A percentile compares a stretch with the other conserved stretches of the same genome.
These are phyloP conservation scores for Orthonychiurus folsomi DNA, from an alignment of 2,888 invertebrate species.

Conservation along the genomic window DNA sequence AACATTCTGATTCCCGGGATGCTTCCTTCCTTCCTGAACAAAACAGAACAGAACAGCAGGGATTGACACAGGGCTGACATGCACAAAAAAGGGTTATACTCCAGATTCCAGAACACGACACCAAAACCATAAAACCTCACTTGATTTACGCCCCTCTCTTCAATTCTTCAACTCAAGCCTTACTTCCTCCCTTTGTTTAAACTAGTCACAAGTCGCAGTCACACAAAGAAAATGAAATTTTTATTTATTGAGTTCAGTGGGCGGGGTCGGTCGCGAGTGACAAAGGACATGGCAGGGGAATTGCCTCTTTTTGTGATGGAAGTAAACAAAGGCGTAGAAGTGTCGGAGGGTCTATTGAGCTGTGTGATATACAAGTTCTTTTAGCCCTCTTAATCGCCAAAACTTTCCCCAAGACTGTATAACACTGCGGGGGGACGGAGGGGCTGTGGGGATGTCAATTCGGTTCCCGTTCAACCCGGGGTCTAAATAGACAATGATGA, in stretches of 20 bases:
- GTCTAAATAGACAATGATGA: constrained; percentile 21
- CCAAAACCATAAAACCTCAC: not conserved
- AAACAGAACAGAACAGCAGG: no score
- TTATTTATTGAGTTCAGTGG: not conserved
- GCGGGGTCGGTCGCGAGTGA: not conserved
- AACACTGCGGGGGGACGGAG: constrained; percentile 2
- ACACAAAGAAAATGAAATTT: no score
- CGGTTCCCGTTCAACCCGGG: not conserved
- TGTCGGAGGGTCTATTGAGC: not conserved
- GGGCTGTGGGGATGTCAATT: no score
- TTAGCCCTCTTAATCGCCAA: no score
- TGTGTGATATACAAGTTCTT: no score
- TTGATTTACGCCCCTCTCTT: not conserved
- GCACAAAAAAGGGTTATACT: not conserved
- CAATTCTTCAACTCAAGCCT: not conserved
- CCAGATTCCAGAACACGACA: no score
- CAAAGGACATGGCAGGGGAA: no score
- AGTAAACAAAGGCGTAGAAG: not conserved
- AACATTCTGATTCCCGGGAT: no score
- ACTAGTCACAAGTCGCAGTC: no score
- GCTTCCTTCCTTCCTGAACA: no score
- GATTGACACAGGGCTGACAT: not conserved
- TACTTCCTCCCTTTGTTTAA: not conserved
- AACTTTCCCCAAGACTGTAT: constrained; percentile 3
- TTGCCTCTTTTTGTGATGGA: not conserved